phyloP scores from a whole-genome alignment of 2,797 vertebrate species.

The Notamacropus eugenii region DNA sequence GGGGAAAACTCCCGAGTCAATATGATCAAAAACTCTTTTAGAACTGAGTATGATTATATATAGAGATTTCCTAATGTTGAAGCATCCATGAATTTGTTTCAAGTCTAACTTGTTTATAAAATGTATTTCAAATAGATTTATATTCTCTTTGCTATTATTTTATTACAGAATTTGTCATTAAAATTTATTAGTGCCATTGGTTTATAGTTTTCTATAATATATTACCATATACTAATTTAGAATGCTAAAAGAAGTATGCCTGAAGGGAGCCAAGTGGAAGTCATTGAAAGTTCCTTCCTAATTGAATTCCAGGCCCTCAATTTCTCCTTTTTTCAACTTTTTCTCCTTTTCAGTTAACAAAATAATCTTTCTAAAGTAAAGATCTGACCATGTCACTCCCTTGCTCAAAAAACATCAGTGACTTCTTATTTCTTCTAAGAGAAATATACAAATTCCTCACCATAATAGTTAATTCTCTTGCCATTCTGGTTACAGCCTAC shows the following conservation, averaged over 20 bases:
- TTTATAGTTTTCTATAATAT: not conserved
- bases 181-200: not conserved
- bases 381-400: not conserved
- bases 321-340: not conserved
- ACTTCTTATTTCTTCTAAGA: not conserved
- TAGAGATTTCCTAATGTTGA: not conserved
- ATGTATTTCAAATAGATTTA: not conserved
- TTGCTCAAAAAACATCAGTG: not conserved
- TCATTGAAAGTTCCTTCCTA: not conserved
- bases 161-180: not conserved
- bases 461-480: not conserved
- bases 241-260: not conserved
- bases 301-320: not conserved
- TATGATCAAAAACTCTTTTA: not conserved
- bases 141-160: not conserved
- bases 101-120: not conserved
- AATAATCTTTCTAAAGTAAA: not conserved
- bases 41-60: not conserved
- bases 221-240: not conserved
- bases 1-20: not conserved
- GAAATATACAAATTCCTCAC: not conserved
- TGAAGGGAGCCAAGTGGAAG: not conserved
- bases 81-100: not conserved
- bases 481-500: not conserved
- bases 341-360: not conserved